These are phyloP conservation scores for Nycticebus coucang DNA, from an alignment of 2,113 vertebrate genomes.

Conservation along the genomic window DNA sequence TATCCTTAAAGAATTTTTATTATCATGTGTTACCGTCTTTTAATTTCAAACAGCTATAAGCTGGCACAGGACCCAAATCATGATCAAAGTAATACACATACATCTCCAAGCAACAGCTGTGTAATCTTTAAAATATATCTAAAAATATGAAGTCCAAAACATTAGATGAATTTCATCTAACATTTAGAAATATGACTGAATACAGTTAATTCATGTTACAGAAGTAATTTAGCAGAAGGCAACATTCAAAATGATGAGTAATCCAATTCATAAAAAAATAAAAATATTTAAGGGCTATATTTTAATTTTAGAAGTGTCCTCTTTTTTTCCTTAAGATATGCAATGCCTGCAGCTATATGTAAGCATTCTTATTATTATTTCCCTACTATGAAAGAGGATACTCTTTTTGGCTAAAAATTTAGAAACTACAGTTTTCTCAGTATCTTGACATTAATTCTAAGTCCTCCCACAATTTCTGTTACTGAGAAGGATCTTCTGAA, in stretches of 20 bases:
- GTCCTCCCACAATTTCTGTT: neutral
- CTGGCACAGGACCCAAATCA: conserved; percentile 50
- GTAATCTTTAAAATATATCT: conserved; percentile 69
- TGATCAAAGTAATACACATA: conserved; percentile 53
- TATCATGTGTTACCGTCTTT: conserved; percentile 2
- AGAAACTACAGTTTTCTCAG: neutral
- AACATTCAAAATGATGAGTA: conserved; percentile 59
- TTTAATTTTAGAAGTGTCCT: conserved; percentile 62
- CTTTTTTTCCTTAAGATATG: conserved; percentile 20
- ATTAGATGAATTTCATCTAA: conserved; percentile 63
- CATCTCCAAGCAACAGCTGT: conserved; percentile 71
- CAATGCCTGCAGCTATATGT: neutral
- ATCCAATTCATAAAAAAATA: conserved; percentile 70
- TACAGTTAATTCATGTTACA: conserved; percentile 55
- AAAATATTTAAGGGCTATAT: conserved; percentile 28
- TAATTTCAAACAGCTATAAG: conserved; percentile 47
- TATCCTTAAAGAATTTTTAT: neutral
- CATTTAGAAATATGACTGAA: conserved; percentile 61
- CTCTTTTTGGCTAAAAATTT: conserved; percentile 4
- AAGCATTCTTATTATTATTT: neutral
- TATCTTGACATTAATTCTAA: neutral
- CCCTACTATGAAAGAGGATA: neutral
- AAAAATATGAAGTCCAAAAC: conserved; percentile 71
- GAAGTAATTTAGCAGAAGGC: conserved; percentile 64
- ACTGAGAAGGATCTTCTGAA: neutral